Conservation (phyloP, 2,888 invertebrate genomes). For the Dryobota labecula region DNA sequence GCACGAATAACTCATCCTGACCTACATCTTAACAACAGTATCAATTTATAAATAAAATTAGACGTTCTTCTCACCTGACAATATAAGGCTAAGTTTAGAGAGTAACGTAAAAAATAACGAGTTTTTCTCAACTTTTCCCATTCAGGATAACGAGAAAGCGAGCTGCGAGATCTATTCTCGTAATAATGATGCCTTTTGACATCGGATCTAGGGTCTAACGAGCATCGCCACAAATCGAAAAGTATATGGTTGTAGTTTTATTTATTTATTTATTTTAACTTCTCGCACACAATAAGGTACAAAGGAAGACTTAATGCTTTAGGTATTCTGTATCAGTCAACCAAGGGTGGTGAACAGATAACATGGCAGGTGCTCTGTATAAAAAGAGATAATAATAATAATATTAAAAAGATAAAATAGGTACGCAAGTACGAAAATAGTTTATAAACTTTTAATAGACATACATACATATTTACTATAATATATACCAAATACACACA, state of each 20-base stretch:
- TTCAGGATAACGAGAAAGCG: constrained; percentile 9
- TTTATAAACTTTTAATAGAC: too few species aligned
- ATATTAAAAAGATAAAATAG: too few species aligned
- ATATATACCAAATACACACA: too few species aligned
- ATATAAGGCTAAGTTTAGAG: constrained; percentile 17
- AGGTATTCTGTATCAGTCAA: too few species aligned
- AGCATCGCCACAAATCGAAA: constrained; percentile 17
- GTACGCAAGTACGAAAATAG: too few species aligned
- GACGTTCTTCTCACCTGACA: not conserved
- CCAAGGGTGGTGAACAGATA: too few species aligned
- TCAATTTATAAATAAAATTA: constrained; percentile 24
- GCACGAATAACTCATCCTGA: not conserved
- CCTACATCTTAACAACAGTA: constrained; percentile 43
- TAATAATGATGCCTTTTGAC: constrained; percentile 57
- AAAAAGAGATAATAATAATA: too few species aligned
- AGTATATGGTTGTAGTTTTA: not conserved
- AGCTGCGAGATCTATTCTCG: constrained; percentile 32
- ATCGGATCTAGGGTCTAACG: constrained; percentile 47
- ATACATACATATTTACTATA: too few species aligned
- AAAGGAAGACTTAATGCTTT: too few species aligned
- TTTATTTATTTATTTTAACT: too few species aligned
- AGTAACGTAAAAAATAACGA: constrained; percentile 19
- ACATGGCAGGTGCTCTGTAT: too few species aligned
- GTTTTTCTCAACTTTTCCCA: constrained; percentile 25
- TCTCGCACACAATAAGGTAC: too few species aligned